A percentile compares a stretch with the other conserved stretches of the same genome.
Conservation (phyloP, 2,888 invertebrate species). For the Conistra vaccinii region DNA sequence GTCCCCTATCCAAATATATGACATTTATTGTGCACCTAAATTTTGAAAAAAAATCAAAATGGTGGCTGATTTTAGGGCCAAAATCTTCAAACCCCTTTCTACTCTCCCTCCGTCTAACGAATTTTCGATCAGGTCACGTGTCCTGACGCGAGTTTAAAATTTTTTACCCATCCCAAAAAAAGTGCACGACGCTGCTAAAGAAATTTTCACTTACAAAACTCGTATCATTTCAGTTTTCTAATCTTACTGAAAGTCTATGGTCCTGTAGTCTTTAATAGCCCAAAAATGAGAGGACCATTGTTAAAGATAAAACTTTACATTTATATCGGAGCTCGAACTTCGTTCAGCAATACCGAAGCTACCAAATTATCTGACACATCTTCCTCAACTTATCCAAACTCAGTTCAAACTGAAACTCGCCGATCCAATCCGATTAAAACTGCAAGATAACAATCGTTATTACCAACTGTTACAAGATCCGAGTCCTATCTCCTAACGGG, state of each 20-base stretch:
- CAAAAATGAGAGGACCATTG: background rate
- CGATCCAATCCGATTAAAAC: constrained; percentile 55
- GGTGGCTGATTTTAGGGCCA: no score
- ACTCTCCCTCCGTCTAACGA: no score
- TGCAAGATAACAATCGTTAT: constrained; percentile 61
- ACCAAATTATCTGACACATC: constrained; percentile 16
- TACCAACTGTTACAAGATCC: constrained; percentile 53
- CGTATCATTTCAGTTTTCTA: background rate
- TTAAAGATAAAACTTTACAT: constrained; percentile 1
- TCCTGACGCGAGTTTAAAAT: no score
- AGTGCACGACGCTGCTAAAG: no score
- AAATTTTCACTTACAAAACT: no score
- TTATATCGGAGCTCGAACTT: background rate
- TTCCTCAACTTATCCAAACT: constrained; percentile 12
- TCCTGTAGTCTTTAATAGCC: background rate
- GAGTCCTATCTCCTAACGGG: constrained; percentile 56
- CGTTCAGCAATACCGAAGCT: constrained; percentile 7
- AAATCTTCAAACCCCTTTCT: no score
- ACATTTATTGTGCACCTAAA: no score
- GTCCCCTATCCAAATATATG: no score
- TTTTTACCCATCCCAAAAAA: no score
- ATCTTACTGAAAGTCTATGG: background rate
- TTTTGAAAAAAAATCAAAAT: no score
- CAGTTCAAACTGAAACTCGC: constrained; percentile 17
- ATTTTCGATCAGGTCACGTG: no score